These are phyloP conservation scores for Chrysolina oricalcia DNA, from an alignment of 2,888 invertebrate species.

Conservation along the genomic window DNA sequence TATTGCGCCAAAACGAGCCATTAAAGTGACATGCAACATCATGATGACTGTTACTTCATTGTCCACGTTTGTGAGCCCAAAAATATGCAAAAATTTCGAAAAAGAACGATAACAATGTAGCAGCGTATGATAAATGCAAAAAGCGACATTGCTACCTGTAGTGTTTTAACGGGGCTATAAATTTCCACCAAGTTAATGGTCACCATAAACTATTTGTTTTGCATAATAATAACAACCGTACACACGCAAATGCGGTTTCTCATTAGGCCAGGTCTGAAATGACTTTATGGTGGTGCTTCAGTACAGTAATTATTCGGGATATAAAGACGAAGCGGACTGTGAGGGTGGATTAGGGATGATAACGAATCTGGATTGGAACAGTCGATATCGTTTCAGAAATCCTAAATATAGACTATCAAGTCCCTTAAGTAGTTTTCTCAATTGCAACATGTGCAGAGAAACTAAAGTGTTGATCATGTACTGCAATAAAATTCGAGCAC, in stretches of 20 bases:
- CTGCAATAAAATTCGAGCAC: too few species aligned
- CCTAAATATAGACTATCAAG: too few species aligned
- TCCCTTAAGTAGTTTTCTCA: too few species aligned
- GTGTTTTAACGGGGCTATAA: constrained; percentile 51
- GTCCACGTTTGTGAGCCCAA: neutral
- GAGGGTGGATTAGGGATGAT: neutral
- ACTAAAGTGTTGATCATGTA: too few species aligned
- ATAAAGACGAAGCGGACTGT: neutral
- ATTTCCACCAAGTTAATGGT: constrained; percentile 50
- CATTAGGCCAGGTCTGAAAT: constrained; percentile 50
- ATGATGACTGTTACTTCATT: neutral
- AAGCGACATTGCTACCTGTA: constrained; percentile 41
- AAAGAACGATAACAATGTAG: constrained; percentile 35
- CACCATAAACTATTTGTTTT: constrained; percentile 54
- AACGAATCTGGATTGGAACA: neutral
- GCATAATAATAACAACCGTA: constrained; percentile 54
- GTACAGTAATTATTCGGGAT: neutral
- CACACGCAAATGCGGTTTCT: constrained; percentile 50
- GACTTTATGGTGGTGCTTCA: constrained; percentile 40
- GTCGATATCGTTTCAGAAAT: neutral
- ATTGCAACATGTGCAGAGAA: too few species aligned
- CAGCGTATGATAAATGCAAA: constrained; percentile 56
- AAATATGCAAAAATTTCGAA: constrained; percentile 22
- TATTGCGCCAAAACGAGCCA: neutral
- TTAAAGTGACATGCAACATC: neutral